These are phyloP conservation scores for Salticus scenicus DNA, from an alignment of 2,888 invertebrate genomes.

Conservation along the genomic window DNA sequence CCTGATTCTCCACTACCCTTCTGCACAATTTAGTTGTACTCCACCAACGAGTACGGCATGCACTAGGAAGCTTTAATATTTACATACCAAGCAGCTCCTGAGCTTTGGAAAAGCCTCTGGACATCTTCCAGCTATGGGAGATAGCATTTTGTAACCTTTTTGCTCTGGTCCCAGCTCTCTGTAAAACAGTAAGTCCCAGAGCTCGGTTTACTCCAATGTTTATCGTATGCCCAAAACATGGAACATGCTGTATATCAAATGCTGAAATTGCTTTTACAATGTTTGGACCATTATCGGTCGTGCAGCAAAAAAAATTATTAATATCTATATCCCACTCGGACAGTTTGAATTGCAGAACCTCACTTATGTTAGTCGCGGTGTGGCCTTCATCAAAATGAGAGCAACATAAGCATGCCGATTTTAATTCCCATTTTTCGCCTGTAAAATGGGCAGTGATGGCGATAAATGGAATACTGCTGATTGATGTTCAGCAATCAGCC, in stretches of 20 bases:
- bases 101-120: not conserved
- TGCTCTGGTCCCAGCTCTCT: not conserved
- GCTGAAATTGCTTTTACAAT: not conserved
- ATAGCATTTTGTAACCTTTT: not conserved
- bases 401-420: not conserved
- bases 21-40: not conserved
- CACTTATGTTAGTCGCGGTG: not conserved
- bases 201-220: not conserved
- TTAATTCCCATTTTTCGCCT: not conserved
- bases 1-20: not conserved
- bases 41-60: not conserved
- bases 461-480: not conserved
- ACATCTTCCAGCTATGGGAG: not conserved
- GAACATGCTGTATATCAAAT: not conserved
- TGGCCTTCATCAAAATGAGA: not conserved
- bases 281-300: not conserved
- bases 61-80: not conserved
- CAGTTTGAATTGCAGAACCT: not conserved
- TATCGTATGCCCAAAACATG: conserved; percentile 6
- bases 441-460: not conserved
- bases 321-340: conserved; percentile 3
- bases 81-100: not conserved
- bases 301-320: not conserved
- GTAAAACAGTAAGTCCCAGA: not conserved
- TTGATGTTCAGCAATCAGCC: not conserved